phyloP scores from a whole-genome alignment of 2,888 invertebrate genomes.

The Pegoplata infirma region DNA sequence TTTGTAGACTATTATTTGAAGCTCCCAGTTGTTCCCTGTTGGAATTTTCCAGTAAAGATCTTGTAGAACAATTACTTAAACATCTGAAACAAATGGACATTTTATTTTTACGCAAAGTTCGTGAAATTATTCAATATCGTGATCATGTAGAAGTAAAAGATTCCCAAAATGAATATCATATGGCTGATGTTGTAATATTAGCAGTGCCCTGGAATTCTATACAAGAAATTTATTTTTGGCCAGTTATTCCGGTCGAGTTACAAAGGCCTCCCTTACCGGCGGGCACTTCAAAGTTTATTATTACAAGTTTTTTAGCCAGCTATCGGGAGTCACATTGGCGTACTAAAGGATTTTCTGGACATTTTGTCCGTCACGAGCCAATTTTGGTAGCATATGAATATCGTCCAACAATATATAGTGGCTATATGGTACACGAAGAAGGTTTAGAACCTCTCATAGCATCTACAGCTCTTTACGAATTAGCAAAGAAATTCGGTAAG shows the following conservation, averaged over 20 bases:
- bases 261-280: constrained; percentile 12
- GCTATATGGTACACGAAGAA: constrained; percentile 70
- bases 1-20: constrained; percentile 69
- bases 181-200: constrained; percentile 69
- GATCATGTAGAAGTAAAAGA: constrained; percentile 71
- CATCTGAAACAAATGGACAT: constrained; percentile 65
- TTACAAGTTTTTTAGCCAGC: constrained; percentile 70
- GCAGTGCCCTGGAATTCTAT: constrained; percentile 74
- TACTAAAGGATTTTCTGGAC: constrained; percentile 70
- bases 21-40: constrained; percentile 65
- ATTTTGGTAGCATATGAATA: constrained; percentile 68
- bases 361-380: constrained; percentile 67
- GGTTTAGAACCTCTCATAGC: constrained; percentile 62
- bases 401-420: constrained; percentile 65
- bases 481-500: constrained; percentile 69
- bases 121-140: constrained; percentile 68
- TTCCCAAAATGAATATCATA: constrained; percentile 63
- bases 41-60: constrained; percentile 68
- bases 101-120: constrained; percentile 64
- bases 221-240: constrained; percentile 68
- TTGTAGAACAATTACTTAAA: constrained; percentile 66
- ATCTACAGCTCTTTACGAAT: constrained; percentile 65
- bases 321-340: constrained; percentile 73
- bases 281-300: constrained; percentile 30
- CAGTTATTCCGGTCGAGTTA: constrained; percentile 69